Conservation (phyloP, 2,113 vertebrate genomes). For the Platysteira castanea region DNA sequence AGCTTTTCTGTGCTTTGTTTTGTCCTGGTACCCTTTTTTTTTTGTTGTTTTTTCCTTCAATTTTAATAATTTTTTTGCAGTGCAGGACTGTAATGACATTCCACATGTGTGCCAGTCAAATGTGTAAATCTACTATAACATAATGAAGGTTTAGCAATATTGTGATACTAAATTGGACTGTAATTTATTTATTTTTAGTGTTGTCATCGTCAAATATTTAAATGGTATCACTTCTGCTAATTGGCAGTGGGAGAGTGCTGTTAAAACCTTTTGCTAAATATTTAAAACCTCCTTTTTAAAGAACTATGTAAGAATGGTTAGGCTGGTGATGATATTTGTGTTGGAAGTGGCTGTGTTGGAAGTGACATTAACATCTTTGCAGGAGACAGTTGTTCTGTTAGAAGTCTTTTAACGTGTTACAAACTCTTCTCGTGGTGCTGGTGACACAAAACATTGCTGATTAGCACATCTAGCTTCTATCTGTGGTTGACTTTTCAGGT, state of each 20-base stretch:
- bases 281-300: conserved; percentile 7
- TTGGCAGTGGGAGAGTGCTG: neutral
- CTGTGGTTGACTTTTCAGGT: neutral
- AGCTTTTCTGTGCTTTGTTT: neutral
- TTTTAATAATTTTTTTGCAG: neutral
- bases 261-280: conserved; percentile 18
- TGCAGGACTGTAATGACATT: neutral
- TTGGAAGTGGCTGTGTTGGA: neutral
- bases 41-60: neutral
- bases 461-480: conserved; percentile 27
- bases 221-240: neutral
- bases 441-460: conserved; percentile 8
- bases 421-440: neutral
- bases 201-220: conserved; percentile 32
- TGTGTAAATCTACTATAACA: neutral
- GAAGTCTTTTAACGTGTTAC: neutral
- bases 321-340: neutral
- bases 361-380: neutral
- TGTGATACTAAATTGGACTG: neutral
- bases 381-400: neutral
- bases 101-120: neutral
- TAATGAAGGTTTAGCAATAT: neutral
- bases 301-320: neutral
- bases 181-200: conserved; percentile 32
- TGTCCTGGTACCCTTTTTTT: neutral